Evolutionary conservation across 2,797 vertebrate species (phyloP).

Genomic region (Fistularia tabacaria): DNA sequence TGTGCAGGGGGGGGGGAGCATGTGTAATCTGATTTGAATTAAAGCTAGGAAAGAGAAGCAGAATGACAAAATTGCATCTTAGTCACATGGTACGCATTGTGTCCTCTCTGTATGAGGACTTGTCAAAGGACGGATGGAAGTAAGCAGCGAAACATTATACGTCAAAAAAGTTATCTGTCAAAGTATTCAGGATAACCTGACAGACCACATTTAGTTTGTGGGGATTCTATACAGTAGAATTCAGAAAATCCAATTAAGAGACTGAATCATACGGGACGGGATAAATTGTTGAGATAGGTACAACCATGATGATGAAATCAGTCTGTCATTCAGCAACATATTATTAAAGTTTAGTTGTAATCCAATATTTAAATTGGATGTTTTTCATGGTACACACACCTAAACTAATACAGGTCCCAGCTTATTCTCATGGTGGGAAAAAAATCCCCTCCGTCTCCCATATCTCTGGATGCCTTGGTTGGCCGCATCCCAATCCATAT

Average conservation of each 20-base stretch:
- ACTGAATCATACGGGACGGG: too few relatives aligned
- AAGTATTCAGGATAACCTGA: too few relatives aligned
- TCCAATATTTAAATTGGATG: conserved; percentile 20
- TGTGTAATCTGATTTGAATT: not conserved
- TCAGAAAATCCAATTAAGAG: too few relatives aligned
- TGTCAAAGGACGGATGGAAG: too few relatives aligned
- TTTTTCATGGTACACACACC: conserved; percentile 6
- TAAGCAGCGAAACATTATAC: too few relatives aligned
- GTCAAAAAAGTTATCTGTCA: too few relatives aligned
- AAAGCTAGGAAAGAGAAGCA: conserved; percentile 7
- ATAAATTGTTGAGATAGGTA: too few relatives aligned
- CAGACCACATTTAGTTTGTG: too few relatives aligned
- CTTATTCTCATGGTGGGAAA: conserved; percentile 14
- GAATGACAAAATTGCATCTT: conserved; percentile 2
- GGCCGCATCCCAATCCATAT: conserved; percentile 48
- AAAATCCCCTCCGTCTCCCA: conserved; percentile 32
- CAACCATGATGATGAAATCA: not conserved
- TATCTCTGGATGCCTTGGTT: conserved; percentile 39
- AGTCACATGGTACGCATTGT: too few relatives aligned
- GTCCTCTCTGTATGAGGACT: too few relatives aligned
- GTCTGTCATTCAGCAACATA: conserved; percentile 3
- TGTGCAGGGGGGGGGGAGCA: too few relatives aligned
- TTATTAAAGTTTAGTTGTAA: conserved; percentile 13
- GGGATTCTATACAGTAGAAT: too few relatives aligned
- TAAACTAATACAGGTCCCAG: conserved; percentile 18